Percentiles rank a stretch among this genome's conserved stretches.
Evolutionary conservation across 2,113 vertebrate genomes (phyloP).

Genomic region (Amblyopsis rosae): DNA sequence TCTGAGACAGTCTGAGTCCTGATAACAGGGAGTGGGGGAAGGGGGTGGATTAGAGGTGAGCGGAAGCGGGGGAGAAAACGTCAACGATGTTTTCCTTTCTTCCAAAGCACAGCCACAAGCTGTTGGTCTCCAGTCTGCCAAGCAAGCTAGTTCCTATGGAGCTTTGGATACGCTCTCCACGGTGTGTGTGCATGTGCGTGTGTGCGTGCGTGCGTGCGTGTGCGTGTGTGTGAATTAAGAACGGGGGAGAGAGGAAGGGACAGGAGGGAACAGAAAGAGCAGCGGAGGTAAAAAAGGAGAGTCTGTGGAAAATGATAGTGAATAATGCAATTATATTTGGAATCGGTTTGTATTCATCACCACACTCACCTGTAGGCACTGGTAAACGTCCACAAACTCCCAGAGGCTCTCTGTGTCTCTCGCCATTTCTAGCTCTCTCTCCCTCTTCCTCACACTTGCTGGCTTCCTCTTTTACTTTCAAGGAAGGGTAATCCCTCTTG

Average conservation of each 20-base stretch:
- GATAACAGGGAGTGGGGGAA: slow-evolving; percentile 31
- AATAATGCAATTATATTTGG: slow-evolving; percentile 2
- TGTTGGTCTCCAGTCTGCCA: slow-evolving; percentile 66
- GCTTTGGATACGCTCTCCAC: slow-evolving; percentile 46
- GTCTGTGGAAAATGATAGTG: not conserved
- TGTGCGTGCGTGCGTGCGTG: slow-evolving; percentile 7
- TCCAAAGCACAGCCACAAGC: slow-evolving; percentile 69
- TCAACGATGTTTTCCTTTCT: slow-evolving; percentile 52
- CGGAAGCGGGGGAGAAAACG: slow-evolving; percentile 56
- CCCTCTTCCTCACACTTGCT: slow-evolving; percentile 8
- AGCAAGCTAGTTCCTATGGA: slow-evolving; percentile 49
- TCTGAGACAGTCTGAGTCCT: too few relatives aligned
- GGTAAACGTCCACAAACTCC: slow-evolving; percentile 36
- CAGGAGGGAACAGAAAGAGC: not conserved
- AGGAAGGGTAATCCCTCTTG: slow-evolving; percentile 71
- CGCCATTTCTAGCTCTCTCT: slow-evolving; percentile 13
- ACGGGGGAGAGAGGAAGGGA: slow-evolving; percentile 1
- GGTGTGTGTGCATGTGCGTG: slow-evolving; percentile 18
- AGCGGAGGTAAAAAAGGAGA: not conserved
- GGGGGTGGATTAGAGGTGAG: slow-evolving; percentile 46
- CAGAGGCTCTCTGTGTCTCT: slow-evolving; percentile 34
- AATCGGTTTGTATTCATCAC: slow-evolving; percentile 40
- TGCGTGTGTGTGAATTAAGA: slow-evolving; percentile 8
- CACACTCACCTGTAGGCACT: slow-evolving; percentile 37
- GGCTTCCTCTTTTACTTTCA: slow-evolving; percentile 53